Evolutionary conservation across 37 sponge, comb jelly and placozoan genomes (phyloP).

Genomic region (Agelas oroides): DNA sequence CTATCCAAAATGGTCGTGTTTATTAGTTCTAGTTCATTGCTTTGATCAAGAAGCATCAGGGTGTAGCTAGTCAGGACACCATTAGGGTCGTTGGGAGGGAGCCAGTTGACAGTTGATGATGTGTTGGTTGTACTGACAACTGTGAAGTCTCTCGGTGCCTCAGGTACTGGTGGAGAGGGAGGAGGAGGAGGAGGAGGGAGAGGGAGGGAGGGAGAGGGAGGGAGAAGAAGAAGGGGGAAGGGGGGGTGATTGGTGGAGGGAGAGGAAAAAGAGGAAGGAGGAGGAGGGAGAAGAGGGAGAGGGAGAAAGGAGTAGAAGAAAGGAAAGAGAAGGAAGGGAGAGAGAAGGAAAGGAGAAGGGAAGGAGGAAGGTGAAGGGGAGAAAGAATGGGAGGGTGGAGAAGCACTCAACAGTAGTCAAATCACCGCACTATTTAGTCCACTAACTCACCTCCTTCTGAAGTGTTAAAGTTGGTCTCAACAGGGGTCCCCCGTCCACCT

Average conservation of each 20-base stretch:
- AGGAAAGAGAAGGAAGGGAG: neutral
- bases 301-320: too few species aligned
- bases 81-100: constrained; percentile 13
- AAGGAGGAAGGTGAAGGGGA: too few species aligned
- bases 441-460: constrained; percentile 18
- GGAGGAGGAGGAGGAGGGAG: constrained; percentile 2
- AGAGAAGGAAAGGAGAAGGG: neutral
- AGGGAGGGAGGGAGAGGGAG: constrained; percentile 22
- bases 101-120: constrained; percentile 36
- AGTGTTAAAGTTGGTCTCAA: neutral
- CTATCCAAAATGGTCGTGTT: too few species aligned
- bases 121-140: neutral
- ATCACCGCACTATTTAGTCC: too few species aligned
- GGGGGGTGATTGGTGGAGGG: neutral
- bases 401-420: too few species aligned
- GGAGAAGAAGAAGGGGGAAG: neutral
- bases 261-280: neutral
- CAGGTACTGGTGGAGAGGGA: constrained; percentile 30
- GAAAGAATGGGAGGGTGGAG: too few species aligned
- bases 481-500: constrained; percentile 1
- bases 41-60: neutral
- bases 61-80: neutral
- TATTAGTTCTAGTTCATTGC: neutral
- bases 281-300: neutral
- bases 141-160: constrained; percentile 8